phyloP scores from a whole-genome alignment of 1,140 invertebrate species.

The Acromyrmex heyeri region DNA sequence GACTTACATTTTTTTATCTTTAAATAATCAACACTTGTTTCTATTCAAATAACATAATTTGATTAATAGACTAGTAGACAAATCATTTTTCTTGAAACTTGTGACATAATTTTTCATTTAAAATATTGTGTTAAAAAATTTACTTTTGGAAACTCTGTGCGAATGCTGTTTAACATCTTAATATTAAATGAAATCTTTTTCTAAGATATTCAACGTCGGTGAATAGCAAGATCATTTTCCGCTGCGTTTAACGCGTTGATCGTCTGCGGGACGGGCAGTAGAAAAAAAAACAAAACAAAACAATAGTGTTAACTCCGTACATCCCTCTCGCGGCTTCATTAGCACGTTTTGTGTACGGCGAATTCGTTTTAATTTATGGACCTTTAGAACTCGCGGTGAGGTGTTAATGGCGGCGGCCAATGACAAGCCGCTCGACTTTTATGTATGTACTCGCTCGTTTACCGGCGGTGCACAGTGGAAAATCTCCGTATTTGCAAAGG shows the following conservation, averaged over 20 bases:
- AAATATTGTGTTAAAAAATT: background rate
- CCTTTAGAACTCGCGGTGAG: constrained; percentile 37
- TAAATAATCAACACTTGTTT: background rate
- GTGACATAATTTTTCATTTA: background rate
- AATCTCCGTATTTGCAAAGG: constrained; percentile 53
- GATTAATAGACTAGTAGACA: background rate
- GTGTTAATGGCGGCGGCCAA: constrained; percentile 49
- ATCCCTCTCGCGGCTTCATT: constrained; percentile 51
- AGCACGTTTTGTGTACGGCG: constrained; percentile 41
- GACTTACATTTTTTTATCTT: background rate
- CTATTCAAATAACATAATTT: background rate
- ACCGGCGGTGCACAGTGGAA: constrained; percentile 30
- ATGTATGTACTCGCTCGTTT: background rate
- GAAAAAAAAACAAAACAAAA: background rate
- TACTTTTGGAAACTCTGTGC: background rate
- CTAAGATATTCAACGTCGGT: background rate
- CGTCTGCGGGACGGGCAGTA: background rate
- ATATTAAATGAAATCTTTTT: constrained; percentile 2
- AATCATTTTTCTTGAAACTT: background rate
- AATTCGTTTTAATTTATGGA: constrained; percentile 54
- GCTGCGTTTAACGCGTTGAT: constrained; percentile 48
- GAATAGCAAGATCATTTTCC: constrained; percentile 40
- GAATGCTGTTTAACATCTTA: background rate
- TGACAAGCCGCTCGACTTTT: constrained; percentile 32
- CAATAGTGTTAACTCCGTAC: constrained; percentile 21